A percentile compares a stretch with the other conserved stretches of the same genome.
These are phyloP conservation scores for Cheilosia grossa DNA, from an alignment of 2,888 invertebrate species.

Conservation along the genomic window DNA sequence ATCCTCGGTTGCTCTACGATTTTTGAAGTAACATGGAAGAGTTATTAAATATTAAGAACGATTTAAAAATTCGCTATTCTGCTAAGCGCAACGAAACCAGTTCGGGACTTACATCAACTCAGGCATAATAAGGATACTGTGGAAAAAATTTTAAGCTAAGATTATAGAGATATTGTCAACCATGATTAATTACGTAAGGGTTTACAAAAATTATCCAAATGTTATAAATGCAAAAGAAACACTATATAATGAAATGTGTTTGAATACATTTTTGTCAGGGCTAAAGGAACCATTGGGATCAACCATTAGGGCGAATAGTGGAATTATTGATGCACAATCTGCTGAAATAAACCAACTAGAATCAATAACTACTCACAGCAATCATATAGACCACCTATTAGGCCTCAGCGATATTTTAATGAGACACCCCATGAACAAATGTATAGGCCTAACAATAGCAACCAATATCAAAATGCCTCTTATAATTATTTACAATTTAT, in stretches of 20 bases:
- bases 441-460: too few species aligned
- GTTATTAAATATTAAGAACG: conserved; percentile 60
- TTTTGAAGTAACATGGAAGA: conserved; percentile 66
- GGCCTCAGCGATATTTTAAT: too few species aligned
- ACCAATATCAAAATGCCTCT: too few species aligned
- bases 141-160: conserved; percentile 44
- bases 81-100: conserved; percentile 53
- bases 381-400: too few species aligned
- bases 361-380: too few species aligned
- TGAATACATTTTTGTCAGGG: conserved; percentile 43
- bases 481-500: too few species aligned
- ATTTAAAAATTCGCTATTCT: conserved; percentile 64
- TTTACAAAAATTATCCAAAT: conserved; percentile 56
- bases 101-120: conserved; percentile 55
- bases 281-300: conserved; percentile 68
- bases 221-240: conserved; percentile 61
- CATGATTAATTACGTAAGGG: conserved; percentile 16
- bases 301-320: conserved; percentile 74
- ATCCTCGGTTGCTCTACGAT: conserved; percentile 19
- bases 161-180: conserved; percentile 16
- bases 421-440: too few species aligned
- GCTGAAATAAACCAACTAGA: too few species aligned
- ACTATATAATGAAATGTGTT: conserved; percentile 70
- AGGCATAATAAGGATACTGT: conserved; percentile 44
- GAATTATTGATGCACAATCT: conserved; percentile 68